These are phyloP conservation scores for Drosophila fulvimacula DNA, from an alignment of 2,888 invertebrate species.

Conservation along the genomic window DNA sequence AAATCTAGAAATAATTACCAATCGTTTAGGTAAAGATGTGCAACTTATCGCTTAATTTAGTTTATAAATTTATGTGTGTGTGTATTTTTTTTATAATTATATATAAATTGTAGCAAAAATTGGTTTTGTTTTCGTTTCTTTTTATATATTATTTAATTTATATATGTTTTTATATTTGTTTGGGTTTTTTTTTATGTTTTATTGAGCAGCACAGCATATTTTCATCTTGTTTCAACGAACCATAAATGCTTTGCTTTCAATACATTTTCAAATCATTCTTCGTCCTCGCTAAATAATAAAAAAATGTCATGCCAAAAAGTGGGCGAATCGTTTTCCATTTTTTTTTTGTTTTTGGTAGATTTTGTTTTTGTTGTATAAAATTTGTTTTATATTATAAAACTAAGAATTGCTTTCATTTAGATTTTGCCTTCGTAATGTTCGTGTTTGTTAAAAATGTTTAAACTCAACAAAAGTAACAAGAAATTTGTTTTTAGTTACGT, in stretches of 20 bases:
- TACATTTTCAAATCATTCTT: constrained; percentile 35
- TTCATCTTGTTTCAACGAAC: constrained; percentile 65
- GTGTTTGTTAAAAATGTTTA: constrained; percentile 38
- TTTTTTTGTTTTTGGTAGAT: constrained; percentile 59
- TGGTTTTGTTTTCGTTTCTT: constrained; percentile 25
- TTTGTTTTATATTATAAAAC: constrained; percentile 58
- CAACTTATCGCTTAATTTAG: constrained; percentile 71
- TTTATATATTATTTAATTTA: constrained; percentile 43
- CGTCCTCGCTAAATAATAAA: constrained; percentile 49
- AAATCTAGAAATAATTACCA: constrained; percentile 81
- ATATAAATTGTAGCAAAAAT: constrained; percentile 69
- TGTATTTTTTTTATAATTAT: constrained; percentile 32
- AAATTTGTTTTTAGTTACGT: constrained; percentile 44
- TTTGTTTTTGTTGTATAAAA: constrained; percentile 44
- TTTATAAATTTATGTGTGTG: constrained; percentile 44
- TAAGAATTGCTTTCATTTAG: constrained; percentile 66
- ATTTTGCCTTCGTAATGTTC: constrained; percentile 11
- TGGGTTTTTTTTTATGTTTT: constrained; percentile 72
- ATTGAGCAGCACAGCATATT: constrained; percentile 84
- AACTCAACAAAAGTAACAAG: constrained; percentile 71
- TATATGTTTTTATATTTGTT: constrained; percentile 35
- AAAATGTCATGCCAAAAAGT: constrained; percentile 30
- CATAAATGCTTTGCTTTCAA: constrained; percentile 70
- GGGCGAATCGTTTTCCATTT: constrained; percentile 21
- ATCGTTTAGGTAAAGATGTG: constrained; percentile 82